Evolutionary conservation across 2,888 invertebrate species (phyloP), one percentile per base, ranked within the genome.

Genomic region (Anarsia innoxiella): DNA sequence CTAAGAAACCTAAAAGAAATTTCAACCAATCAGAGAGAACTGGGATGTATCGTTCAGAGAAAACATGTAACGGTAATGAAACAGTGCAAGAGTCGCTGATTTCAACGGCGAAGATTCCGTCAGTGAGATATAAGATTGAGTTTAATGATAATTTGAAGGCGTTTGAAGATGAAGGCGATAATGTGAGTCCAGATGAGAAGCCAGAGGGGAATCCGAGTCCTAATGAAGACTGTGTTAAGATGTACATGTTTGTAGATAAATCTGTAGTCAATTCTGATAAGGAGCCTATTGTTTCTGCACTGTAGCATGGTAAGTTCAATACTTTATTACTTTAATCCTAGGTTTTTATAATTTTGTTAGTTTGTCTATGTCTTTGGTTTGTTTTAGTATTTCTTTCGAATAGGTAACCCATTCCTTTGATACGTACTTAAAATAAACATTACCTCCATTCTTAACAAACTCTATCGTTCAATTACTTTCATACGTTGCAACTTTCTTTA

Each of bases 201-300:
- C 79, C 79, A 1, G 80, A 72, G 48, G 70, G 62, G 32, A 73
- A 73, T 33, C 68, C 71, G 32, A 83, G 79, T 66, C 82, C 76
- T 33, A 72, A 66, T 23, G 79, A 80, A 73, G 79, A 80, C 72
- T 75, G 77, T 44, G 67, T 83, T 51, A 79, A 79, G 58, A 80
- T 84, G 83, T 82, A 79, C 49, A 80, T 82, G 82, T 77, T 82
- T 62, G 77, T 69, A 53, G 83, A 84, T 66, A 82, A 83, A 55
- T 62, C 80, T 53, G 61, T 74, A 40, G 61, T 59, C 42, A 61
- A 68, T 19, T 78, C 80, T 35, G 82, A 83, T 60, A 84, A 75
- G 62, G 78, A 78, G 46, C 83, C 80, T 6, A 80, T 83, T 46
- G 83, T 84, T 28, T 84, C 83, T 37, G 78, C 77, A 37, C 61